Conservation (phyloP, 2,797 vertebrate species). For the Pempheris klunzingeri region DNA sequence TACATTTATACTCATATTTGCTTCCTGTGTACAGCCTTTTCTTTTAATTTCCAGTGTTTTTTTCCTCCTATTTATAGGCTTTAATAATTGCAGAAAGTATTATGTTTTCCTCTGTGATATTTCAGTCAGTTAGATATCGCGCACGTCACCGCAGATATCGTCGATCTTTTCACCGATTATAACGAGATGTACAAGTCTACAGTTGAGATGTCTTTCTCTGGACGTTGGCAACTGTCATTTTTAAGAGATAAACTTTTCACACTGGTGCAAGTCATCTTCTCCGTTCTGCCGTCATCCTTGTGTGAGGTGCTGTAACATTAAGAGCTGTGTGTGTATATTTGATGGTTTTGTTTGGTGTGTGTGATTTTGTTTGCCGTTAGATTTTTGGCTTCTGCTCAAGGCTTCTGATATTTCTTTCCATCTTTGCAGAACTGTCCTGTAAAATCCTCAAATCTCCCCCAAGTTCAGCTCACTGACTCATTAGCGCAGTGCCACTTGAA, state of each 20-base stretch:
- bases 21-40: slow-evolving; percentile 59
- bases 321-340: slow-evolving; percentile 30
- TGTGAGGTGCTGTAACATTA: slow-evolving; percentile 74
- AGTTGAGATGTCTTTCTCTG: slow-evolving; percentile 37
- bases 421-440: slow-evolving; percentile 33
- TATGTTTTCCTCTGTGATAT: slow-evolving; percentile 32
- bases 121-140: slow-evolving; percentile 25
- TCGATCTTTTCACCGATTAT: slow-evolving; percentile 21
- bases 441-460: slow-evolving; percentile 14
- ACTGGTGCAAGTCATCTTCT: slow-evolving; percentile 63
- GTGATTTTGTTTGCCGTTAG: slow-evolving; percentile 49
- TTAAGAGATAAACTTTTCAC: slow-evolving; percentile 51
- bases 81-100: slow-evolving; percentile 51
- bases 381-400: slow-evolving; percentile 40
- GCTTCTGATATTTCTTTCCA: slow-evolving; percentile 26
- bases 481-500: slow-evolving; percentile 43
- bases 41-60: slow-evolving; percentile 10
- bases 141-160: slow-evolving; percentile 26
- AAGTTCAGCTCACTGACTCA: slow-evolving; percentile 20
- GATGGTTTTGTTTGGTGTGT: slow-evolving; percentile 63
- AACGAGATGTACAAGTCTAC: slow-evolving; percentile 14
- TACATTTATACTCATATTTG: slow-evolving; percentile 53
- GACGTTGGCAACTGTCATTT: slow-evolving; percentile 59
- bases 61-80: slow-evolving; percentile 59
- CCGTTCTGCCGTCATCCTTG: slow-evolving; percentile 45